Evolutionary conservation across 2,113 vertebrate species (phyloP).

Genomic region (Brienomyrus longianalis): DNA sequence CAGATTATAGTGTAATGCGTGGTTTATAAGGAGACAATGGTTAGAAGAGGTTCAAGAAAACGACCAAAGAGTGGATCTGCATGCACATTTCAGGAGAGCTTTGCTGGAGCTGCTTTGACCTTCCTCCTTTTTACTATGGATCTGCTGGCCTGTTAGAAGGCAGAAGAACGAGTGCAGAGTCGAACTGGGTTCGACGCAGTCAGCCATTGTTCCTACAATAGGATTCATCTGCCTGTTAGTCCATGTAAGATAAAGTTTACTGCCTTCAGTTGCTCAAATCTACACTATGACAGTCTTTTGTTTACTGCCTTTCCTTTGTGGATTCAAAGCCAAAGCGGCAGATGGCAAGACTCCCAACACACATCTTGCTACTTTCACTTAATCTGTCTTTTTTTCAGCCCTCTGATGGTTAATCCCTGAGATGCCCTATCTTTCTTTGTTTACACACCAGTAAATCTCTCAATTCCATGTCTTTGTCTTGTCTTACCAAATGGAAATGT

Average conservation of each 20-base stretch:
- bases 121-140: neutral
- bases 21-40: neutral
- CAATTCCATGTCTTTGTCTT: neutral
- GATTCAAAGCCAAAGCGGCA: neutral
- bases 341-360: neutral
- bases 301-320: neutral
- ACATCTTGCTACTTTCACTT: neutral
- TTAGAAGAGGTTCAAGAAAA: neutral
- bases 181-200: neutral
- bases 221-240: neutral
- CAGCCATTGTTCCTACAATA: neutral
- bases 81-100: neutral
- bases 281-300: neutral
- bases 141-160: neutral
- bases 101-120: neutral
- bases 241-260: neutral
- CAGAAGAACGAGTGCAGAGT: neutral
- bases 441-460: neutral
- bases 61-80: neutral
- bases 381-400: neutral
- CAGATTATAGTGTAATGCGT: neutral
- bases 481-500: neutral
- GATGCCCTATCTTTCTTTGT: neutral
- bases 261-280: neutral
- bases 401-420: neutral